Conservation (phyloP, 2,113 vertebrate species). For the Cyanoderma ruficeps region DNA sequence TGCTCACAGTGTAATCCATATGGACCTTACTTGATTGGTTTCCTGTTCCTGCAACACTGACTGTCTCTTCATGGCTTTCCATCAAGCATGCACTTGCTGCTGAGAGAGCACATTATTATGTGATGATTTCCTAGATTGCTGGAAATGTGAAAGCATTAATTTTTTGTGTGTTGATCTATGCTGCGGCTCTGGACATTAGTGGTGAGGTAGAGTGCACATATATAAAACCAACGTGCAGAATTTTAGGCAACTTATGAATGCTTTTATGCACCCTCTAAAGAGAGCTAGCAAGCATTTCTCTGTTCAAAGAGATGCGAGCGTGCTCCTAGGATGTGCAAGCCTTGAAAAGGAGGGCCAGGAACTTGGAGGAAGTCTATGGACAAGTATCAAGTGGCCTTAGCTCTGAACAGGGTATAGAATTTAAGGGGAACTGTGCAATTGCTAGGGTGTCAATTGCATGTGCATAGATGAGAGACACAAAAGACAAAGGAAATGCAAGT, state of each 20-base stretch:
- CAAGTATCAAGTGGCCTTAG: background rate
- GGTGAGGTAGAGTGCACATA: background rate
- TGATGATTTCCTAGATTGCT: background rate
- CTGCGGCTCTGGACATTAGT: background rate
- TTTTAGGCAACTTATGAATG: background rate
- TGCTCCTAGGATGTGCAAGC: background rate
- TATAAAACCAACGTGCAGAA: background rate
- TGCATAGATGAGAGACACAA: background rate
- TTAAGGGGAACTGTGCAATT: background rate
- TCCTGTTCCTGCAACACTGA: background rate
- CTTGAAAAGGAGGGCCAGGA: background rate
- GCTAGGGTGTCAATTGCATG: background rate
- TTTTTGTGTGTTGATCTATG: background rate
- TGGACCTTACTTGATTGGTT: constrained; percentile 25
- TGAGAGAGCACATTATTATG: background rate
- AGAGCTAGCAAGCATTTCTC: background rate
- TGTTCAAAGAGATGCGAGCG: background rate
- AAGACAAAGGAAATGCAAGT: background rate
- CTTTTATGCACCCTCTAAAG: background rate
- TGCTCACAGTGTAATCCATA: constrained; percentile 14
- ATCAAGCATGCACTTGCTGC: background rate
- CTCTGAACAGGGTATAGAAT: background rate
- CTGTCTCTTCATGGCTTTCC: background rate
- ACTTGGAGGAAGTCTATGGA: background rate
- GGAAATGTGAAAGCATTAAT: background rate